These are phyloP conservation scores for Pantherophis alleghaniensis DNA, from an alignment of 2,797 vertebrate genomes.

Conservation along the genomic window DNA sequence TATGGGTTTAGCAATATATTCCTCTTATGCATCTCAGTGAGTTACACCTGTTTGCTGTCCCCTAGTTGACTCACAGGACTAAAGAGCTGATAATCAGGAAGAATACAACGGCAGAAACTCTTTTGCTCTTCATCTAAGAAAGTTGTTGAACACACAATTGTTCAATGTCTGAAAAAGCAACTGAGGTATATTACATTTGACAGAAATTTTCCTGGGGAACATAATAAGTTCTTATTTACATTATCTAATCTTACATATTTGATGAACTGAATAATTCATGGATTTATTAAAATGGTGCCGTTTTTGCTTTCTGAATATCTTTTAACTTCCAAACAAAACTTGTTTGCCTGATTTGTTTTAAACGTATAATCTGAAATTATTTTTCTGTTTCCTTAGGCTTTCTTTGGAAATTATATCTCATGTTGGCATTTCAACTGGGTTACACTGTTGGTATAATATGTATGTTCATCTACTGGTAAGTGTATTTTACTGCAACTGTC, in stretches of 20 bases:
- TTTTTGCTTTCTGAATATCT: neutral
- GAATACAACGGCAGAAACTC: neutral
- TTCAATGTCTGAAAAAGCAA: neutral
- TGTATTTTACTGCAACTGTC: neutral
- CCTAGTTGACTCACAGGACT: neutral
- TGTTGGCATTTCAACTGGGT: slow-evolving; percentile 58
- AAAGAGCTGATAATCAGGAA: neutral
- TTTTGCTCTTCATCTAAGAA: neutral
- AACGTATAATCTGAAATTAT: neutral
- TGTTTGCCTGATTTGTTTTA: neutral
- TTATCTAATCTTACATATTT: neutral
- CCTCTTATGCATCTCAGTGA: neutral
- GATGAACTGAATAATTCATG: neutral
- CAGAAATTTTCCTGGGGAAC: neutral
- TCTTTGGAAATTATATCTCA: slow-evolving; percentile 61
- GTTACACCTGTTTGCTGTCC: neutral
- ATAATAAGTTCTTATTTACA: neutral
- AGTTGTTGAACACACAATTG: neutral
- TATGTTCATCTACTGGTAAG: slow-evolving; percentile 67
- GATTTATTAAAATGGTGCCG: neutral
- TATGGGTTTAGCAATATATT: neutral
- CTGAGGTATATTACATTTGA: neutral
- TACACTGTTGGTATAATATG: slow-evolving; percentile 48
- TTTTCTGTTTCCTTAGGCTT: slow-evolving; percentile 57
- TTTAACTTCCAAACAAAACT: neutral